Percentiles rank a stretch among this genome's conserved stretches.
Evolutionary conservation across 2,797 vertebrate species (phyloP).

Genomic region (Helarctos malayanus): DNA sequence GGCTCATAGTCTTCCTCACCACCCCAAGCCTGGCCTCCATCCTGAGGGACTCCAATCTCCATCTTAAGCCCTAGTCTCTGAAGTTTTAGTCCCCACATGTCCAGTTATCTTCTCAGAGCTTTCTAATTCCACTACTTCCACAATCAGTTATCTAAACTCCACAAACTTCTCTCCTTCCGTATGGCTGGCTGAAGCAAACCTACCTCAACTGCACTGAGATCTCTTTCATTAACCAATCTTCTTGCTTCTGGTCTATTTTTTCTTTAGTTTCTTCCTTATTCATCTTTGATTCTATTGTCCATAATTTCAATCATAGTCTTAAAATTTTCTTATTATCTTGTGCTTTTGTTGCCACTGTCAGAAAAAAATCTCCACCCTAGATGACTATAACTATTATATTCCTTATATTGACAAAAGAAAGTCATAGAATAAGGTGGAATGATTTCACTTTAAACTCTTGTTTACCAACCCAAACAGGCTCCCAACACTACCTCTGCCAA

Average conservation of each 20-base stretch:
- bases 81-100: background rate
- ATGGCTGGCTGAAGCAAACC: background rate
- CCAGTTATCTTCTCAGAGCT: background rate
- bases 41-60: background rate
- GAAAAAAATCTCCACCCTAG: background rate
- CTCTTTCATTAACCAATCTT: background rate
- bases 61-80: background rate
- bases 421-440: background rate
- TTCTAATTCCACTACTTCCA: background rate
- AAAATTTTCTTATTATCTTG: background rate
- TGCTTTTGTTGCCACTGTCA: background rate
- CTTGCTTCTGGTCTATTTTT: background rate
- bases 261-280: background rate
- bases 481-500: background rate
- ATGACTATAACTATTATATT: background rate
- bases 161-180: background rate
- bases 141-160: background rate
- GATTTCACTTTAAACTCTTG: background rate
- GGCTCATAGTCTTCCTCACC: background rate
- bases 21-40: background rate
- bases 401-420: background rate
- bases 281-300: background rate
- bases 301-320: background rate
- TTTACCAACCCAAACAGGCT: background rate
- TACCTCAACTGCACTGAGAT: background rate